phyloP scores from a whole-genome alignment of 2,113 vertebrate species.

The Sterna hirundo region DNA sequence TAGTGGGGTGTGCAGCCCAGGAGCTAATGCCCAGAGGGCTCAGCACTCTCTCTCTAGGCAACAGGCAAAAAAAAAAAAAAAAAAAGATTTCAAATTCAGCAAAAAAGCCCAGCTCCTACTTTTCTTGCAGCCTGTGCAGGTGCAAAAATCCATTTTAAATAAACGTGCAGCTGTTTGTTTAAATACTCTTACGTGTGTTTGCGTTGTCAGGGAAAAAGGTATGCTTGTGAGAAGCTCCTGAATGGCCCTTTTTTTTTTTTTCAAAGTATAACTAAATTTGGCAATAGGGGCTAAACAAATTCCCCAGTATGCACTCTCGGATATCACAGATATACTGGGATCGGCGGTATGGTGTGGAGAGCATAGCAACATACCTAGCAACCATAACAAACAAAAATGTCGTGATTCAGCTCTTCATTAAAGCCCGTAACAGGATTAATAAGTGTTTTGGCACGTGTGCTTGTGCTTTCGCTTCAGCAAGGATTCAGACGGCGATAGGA shows the following conservation, averaged over 20 bases:
- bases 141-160: background rate
- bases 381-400: constrained; percentile 36
- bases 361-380: constrained; percentile 30
- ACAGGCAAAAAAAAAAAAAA: rapidly evolving
- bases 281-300: background rate
- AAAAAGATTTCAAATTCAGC: background rate
- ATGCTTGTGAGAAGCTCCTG: background rate
- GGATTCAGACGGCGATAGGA: background rate
- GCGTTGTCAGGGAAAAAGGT: background rate
- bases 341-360: background rate
- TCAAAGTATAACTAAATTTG: background rate
- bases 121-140: background rate
- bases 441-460: background rate
- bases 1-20: background rate
- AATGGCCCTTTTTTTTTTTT: background rate
- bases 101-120: background rate
- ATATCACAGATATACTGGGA: background rate
- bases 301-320: background rate
- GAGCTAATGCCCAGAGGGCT: background rate
- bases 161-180: background rate
- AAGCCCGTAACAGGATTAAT: background rate
- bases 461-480: background rate
- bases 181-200: background rate
- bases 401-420: background rate
- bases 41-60: background rate